Evolutionary conservation across 53 echinoderm and acorn worm genomes (phyloP).

Genomic region (Stichopus horrens): DNA sequence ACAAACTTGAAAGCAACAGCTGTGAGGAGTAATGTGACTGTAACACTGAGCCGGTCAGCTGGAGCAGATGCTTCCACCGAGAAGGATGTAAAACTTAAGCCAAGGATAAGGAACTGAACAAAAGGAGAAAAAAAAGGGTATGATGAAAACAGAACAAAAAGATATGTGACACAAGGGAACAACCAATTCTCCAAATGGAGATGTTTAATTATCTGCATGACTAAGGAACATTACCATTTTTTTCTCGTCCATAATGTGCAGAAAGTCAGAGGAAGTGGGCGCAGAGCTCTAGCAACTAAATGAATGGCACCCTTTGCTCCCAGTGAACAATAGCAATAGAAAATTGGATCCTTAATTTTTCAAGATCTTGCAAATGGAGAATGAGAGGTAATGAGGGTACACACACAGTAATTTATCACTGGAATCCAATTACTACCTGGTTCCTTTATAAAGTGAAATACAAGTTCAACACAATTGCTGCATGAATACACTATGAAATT

Average conservation of each 20-base stretch:
- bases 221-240: no score
- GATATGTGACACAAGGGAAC: conserved; percentile 56
- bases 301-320: no score
- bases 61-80: conserved; percentile 74
- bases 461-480: no score
- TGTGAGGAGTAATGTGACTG: conserved; percentile 81
- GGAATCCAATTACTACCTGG: no score
- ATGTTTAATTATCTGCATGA: conserved; percentile 31
- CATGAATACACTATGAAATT: no score
- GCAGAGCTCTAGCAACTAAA: no score
- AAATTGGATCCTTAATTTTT: no score
- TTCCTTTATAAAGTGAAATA: no score
- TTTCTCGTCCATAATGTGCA: neutral
- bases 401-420: no score
- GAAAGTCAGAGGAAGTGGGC: neutral
- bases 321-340: no score
- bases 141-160: neutral
- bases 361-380: no score
- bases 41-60: conserved; percentile 85
- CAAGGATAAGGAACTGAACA: conserved; percentile 76
- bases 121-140: conserved; percentile 13
- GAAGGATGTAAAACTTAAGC: conserved; percentile 82
- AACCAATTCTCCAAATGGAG: conserved; percentile 72
- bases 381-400: no score
- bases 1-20: conserved; percentile 97